Evolutionary conservation across 2,797 vertebrate species (phyloP), one percentile per base, ranked within the genome.

Genomic region (Phylloscopus collybita): DNA sequence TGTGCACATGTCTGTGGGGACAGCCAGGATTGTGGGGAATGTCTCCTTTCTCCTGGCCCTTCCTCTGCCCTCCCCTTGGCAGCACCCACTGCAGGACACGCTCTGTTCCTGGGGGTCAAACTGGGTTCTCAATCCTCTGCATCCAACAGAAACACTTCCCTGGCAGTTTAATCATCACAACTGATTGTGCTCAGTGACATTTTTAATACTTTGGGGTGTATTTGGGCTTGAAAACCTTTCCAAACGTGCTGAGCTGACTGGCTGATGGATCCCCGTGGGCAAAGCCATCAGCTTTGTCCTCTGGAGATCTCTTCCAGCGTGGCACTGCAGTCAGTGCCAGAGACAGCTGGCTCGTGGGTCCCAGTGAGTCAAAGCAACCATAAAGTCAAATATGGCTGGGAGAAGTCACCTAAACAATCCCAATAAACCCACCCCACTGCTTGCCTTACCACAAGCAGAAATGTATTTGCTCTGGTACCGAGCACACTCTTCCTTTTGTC

Each of bases 261-360:
- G 22, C 27, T 15, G 78, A 26, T 50, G 3, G 9, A 80, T 65
- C 38, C 36, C 9, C 38, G 50, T 16, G 32, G 72, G 14, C 38
- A 27, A 12, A 16, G 16, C 53, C 27, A 4, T 19, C 9, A 6
- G 22, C 19, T 42, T 6, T 11, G 59, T 10, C 6, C 69, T 60
- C 32, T 3, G 20, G 42, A 79, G 45, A 40, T 32, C n/a, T 19
- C 44, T 16, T 11, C 18, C 2, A 1, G 20, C 0, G 1, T 1
- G 0, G 25, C 9, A 26, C 74, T n/a, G 44, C 26, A 29, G 20
- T 85, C 51, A 29, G 38, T 10, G 34, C n/a, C 32, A 42, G 2
- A 54, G 65, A 29, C 32, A 66, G 45, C 56, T 44, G 56, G 14
- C 51, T 69, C 17, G 0, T 51, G 76, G 42, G 38, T 71, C 34